A percentile compares a stretch with the other conserved stretches of the same genome.
Evolutionary conservation across 2,888 invertebrate genomes (phyloP).

Genomic region (Melieria crassipennis): DNA sequence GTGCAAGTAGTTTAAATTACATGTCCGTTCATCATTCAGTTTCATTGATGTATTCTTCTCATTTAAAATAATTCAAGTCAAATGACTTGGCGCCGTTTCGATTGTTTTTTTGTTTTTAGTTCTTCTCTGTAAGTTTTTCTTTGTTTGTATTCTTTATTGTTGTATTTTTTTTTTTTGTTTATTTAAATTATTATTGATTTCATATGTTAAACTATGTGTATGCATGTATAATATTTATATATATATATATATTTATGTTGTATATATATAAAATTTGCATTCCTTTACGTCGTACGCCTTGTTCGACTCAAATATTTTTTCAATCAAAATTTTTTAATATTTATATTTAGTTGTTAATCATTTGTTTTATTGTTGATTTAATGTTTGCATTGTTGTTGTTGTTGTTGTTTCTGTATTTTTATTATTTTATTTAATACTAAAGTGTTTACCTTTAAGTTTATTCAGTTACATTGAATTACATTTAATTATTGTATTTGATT

Average conservation of each 20-base stretch:
- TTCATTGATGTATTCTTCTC: background rate
- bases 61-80: too few relatives aligned
- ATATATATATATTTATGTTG: background rate
- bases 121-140: background rate
- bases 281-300: background rate
- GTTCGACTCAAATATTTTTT: background rate
- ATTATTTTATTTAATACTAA: too few relatives aligned
- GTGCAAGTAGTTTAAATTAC: background rate
- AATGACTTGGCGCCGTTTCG: too few relatives aligned
- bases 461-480: slow-evolving; percentile 36
- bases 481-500: slow-evolving; percentile 42
- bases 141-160: too few relatives aligned
- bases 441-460: background rate
- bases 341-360: background rate
- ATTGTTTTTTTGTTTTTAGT: background rate
- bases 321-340: background rate
- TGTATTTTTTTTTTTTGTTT: too few relatives aligned
- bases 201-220: background rate
- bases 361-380: background rate
- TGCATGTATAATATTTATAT: slow-evolving; percentile 1
- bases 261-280: background rate
- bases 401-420: too few relatives aligned
- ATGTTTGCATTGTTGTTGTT: background rate
- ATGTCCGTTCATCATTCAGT: background rate
- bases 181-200: background rate